Evolutionary conservation across 1,140 invertebrate species (phyloP), one percentile per base, ranked within the genome.

Genomic region (Plectus sambesii): DNA sequence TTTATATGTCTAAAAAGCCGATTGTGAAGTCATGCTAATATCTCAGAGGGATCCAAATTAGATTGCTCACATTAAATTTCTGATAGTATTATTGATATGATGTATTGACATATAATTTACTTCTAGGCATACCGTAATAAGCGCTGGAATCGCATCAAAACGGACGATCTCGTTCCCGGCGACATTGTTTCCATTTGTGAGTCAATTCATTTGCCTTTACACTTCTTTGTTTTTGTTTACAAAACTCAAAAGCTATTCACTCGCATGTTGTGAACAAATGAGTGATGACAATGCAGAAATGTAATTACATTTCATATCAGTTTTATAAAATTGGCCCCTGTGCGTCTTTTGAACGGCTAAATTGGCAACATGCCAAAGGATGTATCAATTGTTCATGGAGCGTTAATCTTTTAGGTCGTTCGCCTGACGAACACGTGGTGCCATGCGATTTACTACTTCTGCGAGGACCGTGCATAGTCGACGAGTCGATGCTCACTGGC

Each of bases 401-500:
- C n/a, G n/a, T n/a, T 54, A 6, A 41, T 22, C 42, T 35, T 44
- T 40, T 51, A 72, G 72, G 81, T 22, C 77, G 90, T 52, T 84
- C 84, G 42, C 78, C 82, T 51, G 82, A 87, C 68, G 89, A 96
- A 62, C 83, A 83, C 47, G 73, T 89, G 47, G 85, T 99, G 49
- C 94, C 94, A 24, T 99, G 93, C 75, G 94, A 99, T 73, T 79
- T 99, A 70, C 71, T 99, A 6, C 74, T 99, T 20, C 70, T 99
- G 37, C 75, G 89, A 65, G 90, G 90, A 20, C 82, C 85, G 15
- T 96, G 89, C 70, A 90, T 97, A 62, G 85, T 96, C 2, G 90
- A 97, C 71, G 90, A 97, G 72, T 90, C 87, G 51, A 93, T 96
- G 86, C 75, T 97, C 39, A 97, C 92, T 44, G 88, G 86, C 72